Base-by-base conservation (phyloP, 2,888 invertebrate species). In the Petrolisthes manimaculis region DNA sequence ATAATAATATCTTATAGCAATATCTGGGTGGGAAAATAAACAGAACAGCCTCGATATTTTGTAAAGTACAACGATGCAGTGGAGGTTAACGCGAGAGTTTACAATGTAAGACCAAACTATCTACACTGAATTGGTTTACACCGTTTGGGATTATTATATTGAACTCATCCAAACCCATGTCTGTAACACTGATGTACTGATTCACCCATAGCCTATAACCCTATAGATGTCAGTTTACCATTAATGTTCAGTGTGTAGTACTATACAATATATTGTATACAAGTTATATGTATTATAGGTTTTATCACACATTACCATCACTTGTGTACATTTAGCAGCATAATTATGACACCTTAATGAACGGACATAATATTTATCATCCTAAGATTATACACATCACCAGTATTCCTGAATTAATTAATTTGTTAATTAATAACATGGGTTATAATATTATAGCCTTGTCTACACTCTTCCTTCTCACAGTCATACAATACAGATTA, bases 111-210 rank as follows among this genome's bases (percentile, higher is more conserved):
- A n/a, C 69, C 3, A 4, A 69, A n/a, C 69, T 18, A 69, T 69
- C 37, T 37, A 37, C 37, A 14, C 75, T 75, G 5, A 37, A 75
- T 75, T 75, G 12, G 75, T 14, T 21, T 12, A 75, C 4, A 14
- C 75, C 0, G 75, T 14, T 75, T 6, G 75, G 75, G 75, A 75
- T n/a, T n/a, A n/a, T n/a, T n/a, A 37, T 9, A 14, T 9, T 75
- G 75, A 75, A 21, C 12, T 14, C 4, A 9, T 75, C 75, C 9
- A 8, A 14, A n/a, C 75, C 4, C 3, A 9, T 21, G 37, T 75
- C 75, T 75, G 75, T 21, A 21, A 21, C 75, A 21, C 75, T 75
- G 75, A 75, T 75, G 75, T 75, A 21, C 37, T 75, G 75, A 75
- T n/a, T 75, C 75, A 61, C 61, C 61, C 61, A 18, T 61, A 18